Evolutionary conservation across 2,113 vertebrate species (phyloP), one percentile per base, ranked within the genome.

Genomic region (Anguilla japonica): DNA sequence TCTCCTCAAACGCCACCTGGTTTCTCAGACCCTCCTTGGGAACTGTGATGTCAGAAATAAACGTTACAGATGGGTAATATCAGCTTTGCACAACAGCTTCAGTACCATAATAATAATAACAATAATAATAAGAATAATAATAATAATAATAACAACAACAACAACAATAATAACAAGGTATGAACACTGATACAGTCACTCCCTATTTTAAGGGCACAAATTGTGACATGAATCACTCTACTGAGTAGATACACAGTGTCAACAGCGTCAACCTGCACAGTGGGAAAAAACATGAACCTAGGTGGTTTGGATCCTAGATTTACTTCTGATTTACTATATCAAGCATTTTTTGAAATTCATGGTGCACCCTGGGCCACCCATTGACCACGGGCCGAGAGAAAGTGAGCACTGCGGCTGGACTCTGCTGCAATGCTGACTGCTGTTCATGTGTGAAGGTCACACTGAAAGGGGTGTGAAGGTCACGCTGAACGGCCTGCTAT

Each of bases 21-120:
- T 98, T 97, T 96, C 97, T 99, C 95, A 99, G 96, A 91, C 98
- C 98, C 91, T 99, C 98, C 96, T 99, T 99, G 92, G 98, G 98
- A 96, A 99, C 98, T 99, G 94, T 85, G 92, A 93, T 91, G 88
- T 81, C 5, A 71, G 18, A 81, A 63, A 26, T 26, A 26, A 8
- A 26, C n/a, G 1, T 75, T 29, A n/a, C 4, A 67, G 60, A 34
- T n/a, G 7, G 26, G n/a, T 75, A 26, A 34, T 75, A 29, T 34
- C 34, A 7, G 34, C 34, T 34, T 34, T 34, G 34, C 34, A 75
- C 11, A 5, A 75, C n/a, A 34, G 60, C 60, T 3, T 67, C 7
- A 67, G 18, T 67, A 26, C 50, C 18, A 34, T 34, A 26, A 75
- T n/a, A 34, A 8, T 22, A 8, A 13, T n/a, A 29, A 34, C 34